Evolutionary conservation across 92 coral and sea anemone species (phyloP), one percentile per base, ranked within the genome.

Genomic region (Scolanthus callimorphus): DNA sequence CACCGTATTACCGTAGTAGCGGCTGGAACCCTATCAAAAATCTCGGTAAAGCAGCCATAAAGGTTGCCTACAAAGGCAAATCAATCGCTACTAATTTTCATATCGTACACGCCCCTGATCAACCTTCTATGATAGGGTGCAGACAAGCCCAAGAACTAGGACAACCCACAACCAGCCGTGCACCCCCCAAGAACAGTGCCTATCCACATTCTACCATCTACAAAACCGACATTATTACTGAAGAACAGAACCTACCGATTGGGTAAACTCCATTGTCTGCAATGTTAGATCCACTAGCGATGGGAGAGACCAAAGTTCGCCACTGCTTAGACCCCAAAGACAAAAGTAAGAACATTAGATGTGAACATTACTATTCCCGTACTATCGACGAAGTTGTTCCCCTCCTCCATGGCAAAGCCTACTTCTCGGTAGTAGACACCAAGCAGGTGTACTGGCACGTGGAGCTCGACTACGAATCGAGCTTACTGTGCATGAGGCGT

Each of bases 311-410:
- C 62, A 78, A 70, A 31, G 79, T 71, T 0, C 51, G 78, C 17
- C 76, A 65, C 12, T 83, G 78, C 54, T 47, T 84, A 1, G 90
- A 84, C 66, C 82, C 85, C 1, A 84, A 78, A 53, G 82, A 78
- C 46, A 27, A 71, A 29, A 71, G 67, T 34, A 83, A 78, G 62
- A 79, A 55, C 82, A 79, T 79, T 25, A 70, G 58, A 21, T 57
- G 74, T 0, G 70, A 79, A 39, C 71, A 79, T 29, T 85, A 79
- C 51, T 84, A 84, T 70, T 73, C 27, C 66, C 66, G 81, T 23
- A 78, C 70, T 30, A 61, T 78, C 25, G 85, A 78, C 11, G 82
- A 84, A 41, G 59, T 84, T 17, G 59, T 71, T 11, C 90, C 84
- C 19, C 20, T 56, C 25, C 51, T 78, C 21, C 78, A 58, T 17